Conservation (phyloP, 2,113 vertebrate genomes). For the Callaeas wilsoni region DNA sequence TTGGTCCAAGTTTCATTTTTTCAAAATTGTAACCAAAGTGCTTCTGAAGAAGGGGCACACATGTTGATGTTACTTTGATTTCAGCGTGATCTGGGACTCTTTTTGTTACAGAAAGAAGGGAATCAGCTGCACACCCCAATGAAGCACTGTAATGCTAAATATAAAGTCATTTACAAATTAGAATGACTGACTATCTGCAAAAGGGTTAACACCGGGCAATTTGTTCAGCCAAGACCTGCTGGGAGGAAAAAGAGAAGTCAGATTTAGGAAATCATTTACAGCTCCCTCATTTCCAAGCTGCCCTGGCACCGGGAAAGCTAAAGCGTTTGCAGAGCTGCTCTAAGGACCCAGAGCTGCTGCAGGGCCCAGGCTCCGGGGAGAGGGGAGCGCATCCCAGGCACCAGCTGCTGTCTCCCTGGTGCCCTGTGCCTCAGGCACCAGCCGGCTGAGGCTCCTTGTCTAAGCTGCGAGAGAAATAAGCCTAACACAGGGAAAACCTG, state of each 20-base stretch:
- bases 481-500: fast-evolving
- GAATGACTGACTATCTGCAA: not conserved
- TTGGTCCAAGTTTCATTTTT: not conserved
- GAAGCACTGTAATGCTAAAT: not conserved
- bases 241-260: not conserved
- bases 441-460: not conserved
- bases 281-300: not conserved
- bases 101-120: not conserved
- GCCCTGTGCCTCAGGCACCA: not conserved
- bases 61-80: not conserved
- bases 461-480: not conserved
- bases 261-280: not conserved
- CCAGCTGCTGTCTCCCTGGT: not conserved
- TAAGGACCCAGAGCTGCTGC: not conserved
- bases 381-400: not conserved
- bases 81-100: not conserved
- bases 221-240: not conserved
- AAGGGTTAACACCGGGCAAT: not conserved
- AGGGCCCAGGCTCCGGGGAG: not conserved
- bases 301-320: not conserved
- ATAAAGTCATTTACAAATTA: not conserved
- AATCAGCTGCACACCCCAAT: not conserved
- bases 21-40: not conserved
- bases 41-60: not conserved
- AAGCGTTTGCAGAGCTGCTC: not conserved